Evolutionary conservation across 64 coral and sea anemone genomes (phyloP).

Genomic region (Orbicella faveolata): DNA sequence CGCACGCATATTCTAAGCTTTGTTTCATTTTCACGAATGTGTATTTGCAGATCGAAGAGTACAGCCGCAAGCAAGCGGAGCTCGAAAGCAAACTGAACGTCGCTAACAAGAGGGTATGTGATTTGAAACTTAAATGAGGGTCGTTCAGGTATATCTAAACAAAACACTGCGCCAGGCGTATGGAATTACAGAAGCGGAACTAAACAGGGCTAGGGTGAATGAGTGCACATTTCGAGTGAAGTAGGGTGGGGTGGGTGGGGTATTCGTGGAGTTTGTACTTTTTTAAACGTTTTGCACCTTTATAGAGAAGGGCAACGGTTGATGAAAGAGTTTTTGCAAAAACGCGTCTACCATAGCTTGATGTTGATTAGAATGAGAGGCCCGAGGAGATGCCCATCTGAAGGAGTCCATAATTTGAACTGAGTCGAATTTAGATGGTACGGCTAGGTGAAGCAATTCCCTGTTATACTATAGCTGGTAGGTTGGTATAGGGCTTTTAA

Average conservation of each 20-base stretch:
- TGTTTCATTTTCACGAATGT: not conserved
- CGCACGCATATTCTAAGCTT: not conserved
- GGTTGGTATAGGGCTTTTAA: too few species aligned
- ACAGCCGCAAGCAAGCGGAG: slow-evolving; percentile 57
- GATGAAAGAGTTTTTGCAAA: too few species aligned
- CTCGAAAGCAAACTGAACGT: slow-evolving; percentile 82
- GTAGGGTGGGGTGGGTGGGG: not conserved
- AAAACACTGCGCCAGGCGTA: not conserved
- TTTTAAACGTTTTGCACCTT: not conserved
- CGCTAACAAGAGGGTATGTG: slow-evolving; percentile 78
- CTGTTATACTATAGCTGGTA: too few species aligned
- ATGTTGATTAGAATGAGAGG: too few species aligned
- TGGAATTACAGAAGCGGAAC: not conserved
- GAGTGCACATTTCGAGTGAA: not conserved
- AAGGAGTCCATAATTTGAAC: too few species aligned
- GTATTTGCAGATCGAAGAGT: slow-evolving; percentile 61
- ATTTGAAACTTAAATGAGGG: not conserved
- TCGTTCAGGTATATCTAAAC: not conserved
- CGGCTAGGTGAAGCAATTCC: too few species aligned
- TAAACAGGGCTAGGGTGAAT: not conserved
- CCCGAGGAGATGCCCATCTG: too few species aligned
- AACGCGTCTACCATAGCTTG: too few species aligned
- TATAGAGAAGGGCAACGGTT: too few species aligned
- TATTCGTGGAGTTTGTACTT: not conserved
- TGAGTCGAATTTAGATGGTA: too few species aligned